phyloP scores from a whole-genome alignment of 2,113 vertebrate genomes.

The Fulica atra region DNA sequence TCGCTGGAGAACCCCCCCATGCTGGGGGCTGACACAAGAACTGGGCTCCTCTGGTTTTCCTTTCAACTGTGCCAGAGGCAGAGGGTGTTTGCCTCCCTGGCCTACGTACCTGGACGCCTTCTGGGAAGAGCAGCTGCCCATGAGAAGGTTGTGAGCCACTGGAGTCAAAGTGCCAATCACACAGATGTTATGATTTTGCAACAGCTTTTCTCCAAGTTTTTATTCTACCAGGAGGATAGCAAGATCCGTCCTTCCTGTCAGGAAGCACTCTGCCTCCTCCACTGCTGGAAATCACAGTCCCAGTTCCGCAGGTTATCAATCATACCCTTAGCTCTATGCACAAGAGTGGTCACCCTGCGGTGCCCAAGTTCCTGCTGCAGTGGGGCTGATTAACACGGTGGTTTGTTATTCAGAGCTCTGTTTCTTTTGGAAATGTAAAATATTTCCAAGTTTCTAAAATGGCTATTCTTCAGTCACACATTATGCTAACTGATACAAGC shows the following conservation, averaged over 20 bases:
- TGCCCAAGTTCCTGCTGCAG: not conserved
- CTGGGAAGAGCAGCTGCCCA: not conserved
- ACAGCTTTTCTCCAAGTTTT: not conserved
- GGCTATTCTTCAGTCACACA: slow-evolving; percentile 5
- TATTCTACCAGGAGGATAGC: not conserved
- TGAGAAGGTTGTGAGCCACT: not conserved
- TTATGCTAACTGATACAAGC: slow-evolving; percentile 30
- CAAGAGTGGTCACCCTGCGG: not conserved
- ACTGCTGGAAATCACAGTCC: not conserved
- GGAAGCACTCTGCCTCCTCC: not conserved
- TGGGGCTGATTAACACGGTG: not conserved
- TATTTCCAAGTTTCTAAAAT: slow-evolving; percentile 1
- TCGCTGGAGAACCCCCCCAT: not conserved
- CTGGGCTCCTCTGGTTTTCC: not conserved
- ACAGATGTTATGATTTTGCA: fast-evolving
- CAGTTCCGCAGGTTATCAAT: not conserved
- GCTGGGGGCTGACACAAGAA: not conserved
- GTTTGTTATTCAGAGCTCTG: slow-evolving; percentile 35
- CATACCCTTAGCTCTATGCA: not conserved
- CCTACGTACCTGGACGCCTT: not conserved
- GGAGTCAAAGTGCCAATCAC: not conserved
- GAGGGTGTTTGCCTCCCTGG: not conserved
- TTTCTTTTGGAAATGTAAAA: slow-evolving; percentile 18
- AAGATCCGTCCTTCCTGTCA: not conserved
- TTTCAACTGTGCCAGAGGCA: not conserved